Base-by-base conservation (phyloP, 2,888 invertebrate species). In the Bellardia bayeri region DNA sequence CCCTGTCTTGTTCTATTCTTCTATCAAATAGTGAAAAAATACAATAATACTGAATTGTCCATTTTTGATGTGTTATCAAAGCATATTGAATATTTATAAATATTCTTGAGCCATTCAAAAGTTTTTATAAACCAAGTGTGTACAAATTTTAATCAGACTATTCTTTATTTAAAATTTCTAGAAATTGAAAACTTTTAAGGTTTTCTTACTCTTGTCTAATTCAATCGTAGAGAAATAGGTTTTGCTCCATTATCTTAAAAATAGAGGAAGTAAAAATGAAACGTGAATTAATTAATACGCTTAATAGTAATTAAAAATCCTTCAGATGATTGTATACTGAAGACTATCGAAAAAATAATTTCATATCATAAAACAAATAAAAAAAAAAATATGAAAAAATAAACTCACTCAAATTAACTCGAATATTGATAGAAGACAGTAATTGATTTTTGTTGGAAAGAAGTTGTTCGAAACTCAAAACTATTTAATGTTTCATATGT, bases 401-500 rank as follows among this genome's bases (percentile, higher is more conserved):
- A 69, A 82, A 14, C 58, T 56, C 58, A 54, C n/a, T 63, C 37
- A 64, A 75, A 49, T 8, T 71, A 56, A 71, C n/a, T 63, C 42
- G n/a, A 69, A 56, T 42, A 64, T 72, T 64, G 64, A 69, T 58
- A 51, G 64, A 66, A 51, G 58, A 37, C 54, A 68, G 66, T 58
- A 79, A 79, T 61, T 66, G 30, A 51, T 74, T 71, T 80, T 85
- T 69, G 68, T 85, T 85, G 66, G 33, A 75, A 79, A 72, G 5
- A 61, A 74, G 61, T 69, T 61, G 54, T 85, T 63, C 45, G 51
- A 75, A 81, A 69, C 74, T 85, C 68, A 64, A 74, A 80, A 69
- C 63, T 81, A 81, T 56, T 76, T 37, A 85, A 85, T 75, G 80
- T 85, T 76, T 85, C 61, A 80, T 69, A 75, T 74, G 75, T 75